Evolutionary conservation across 2,888 invertebrate species (phyloP).

Genomic region (Diadegma fenestrale): DNA sequence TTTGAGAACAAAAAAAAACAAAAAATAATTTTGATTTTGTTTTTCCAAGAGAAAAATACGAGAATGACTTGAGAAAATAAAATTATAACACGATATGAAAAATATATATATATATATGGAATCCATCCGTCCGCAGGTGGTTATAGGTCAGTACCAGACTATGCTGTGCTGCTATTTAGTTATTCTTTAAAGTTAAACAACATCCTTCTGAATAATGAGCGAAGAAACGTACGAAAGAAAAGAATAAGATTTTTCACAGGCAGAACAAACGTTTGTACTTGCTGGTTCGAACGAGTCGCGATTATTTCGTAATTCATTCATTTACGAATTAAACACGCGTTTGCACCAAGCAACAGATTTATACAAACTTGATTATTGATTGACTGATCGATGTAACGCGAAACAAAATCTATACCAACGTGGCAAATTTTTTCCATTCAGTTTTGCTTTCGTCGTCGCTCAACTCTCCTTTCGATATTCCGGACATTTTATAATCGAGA

Average conservation of each 20-base stretch:
- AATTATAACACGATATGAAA: constrained; percentile 51
- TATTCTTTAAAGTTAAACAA: constrained; percentile 76
- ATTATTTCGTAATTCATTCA: background rate
- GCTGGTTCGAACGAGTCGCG: background rate
- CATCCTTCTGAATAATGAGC: constrained; percentile 55
- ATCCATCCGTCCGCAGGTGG: constrained; percentile 84
- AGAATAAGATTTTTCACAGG: background rate
- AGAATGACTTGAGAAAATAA: constrained; percentile 61
- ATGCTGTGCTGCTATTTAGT: constrained; percentile 84
- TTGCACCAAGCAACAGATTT: constrained; percentile 41
- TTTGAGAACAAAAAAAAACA: constrained; percentile 42
- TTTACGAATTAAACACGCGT: constrained; percentile 16
- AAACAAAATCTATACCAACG: constrained; percentile 59
- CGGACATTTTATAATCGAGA: constrained; percentile 23
- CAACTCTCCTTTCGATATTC: constrained; percentile 75
- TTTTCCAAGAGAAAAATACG: constrained; percentile 49
- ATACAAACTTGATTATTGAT: constrained; percentile 53
- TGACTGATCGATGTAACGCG: constrained; percentile 72
- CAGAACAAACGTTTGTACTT: background rate
- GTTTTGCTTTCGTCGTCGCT: constrained; percentile 72
- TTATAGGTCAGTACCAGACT: constrained; percentile 85
- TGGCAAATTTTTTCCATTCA: constrained; percentile 14
- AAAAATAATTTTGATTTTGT: background rate
- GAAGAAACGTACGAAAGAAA: background rate
- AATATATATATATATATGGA: constrained; percentile 70